phyloP scores from a whole-genome alignment of 2,888 invertebrate genomes.

The Leptinotarsa peninsularis region DNA sequence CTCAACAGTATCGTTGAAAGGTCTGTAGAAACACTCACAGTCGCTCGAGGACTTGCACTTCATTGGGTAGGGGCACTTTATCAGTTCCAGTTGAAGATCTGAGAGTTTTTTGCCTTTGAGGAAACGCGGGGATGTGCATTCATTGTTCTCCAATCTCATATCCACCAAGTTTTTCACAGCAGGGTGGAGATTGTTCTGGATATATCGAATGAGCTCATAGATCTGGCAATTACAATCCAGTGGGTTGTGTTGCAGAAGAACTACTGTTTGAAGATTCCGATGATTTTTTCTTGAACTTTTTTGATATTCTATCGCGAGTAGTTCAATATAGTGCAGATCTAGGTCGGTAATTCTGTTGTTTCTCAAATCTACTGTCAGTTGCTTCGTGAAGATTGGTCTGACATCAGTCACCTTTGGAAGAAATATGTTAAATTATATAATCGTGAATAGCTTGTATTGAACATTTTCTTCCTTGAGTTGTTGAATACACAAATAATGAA shows the following conservation, averaged over 20 bases:
- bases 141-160: conserved; percentile 43
- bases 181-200: conserved; percentile 64
- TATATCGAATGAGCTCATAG: conserved; percentile 69
- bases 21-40: conserved; percentile 70
- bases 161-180: conserved; percentile 44
- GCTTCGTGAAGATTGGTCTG: conserved; percentile 1
- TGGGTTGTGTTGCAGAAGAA: conserved; percentile 72
- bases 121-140: conserved; percentile 17
- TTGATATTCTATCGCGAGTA: conserved; percentile 21
- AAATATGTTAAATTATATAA: background rate
- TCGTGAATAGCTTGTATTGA: background rate
- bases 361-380: conserved; percentile 21
- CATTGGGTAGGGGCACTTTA: conserved; percentile 67
- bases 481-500: too few species aligned
- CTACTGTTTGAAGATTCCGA: conserved; percentile 30
- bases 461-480: too few species aligned
- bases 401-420: conserved; percentile 21
- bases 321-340: conserved; percentile 9
- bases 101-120: conserved; percentile 47
- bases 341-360: conserved; percentile 26
- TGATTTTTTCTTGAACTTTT: background rate
- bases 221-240: conserved; percentile 73
- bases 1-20: conserved; percentile 66
- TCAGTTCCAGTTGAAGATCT: conserved; percentile 63
- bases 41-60: conserved; percentile 65